Percentiles rank a stretch among this genome's conserved stretches.
phyloP scores from a whole-genome alignment of 2,888 invertebrate species.

The Psylliodes chrysocephalus region DNA sequence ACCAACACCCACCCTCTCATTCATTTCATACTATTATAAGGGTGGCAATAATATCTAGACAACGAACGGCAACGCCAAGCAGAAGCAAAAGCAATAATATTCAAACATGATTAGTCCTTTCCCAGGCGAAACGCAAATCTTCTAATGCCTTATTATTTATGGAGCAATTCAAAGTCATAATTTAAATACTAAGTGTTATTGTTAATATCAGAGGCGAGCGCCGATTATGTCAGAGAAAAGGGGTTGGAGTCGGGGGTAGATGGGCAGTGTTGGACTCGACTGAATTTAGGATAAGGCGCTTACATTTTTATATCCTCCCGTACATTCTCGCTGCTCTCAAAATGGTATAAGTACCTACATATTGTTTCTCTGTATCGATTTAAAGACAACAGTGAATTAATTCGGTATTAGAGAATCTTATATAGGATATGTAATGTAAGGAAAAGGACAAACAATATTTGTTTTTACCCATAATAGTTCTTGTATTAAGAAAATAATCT shows the following conservation, averaged over 20 bases:
- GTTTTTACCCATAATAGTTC: too few relatives aligned
- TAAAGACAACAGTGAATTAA: too few relatives aligned
- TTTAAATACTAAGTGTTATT: conserved; percentile 66
- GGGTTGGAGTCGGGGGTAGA: conserved; percentile 43
- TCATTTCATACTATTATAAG: conserved; percentile 1
- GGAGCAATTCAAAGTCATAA: conserved; percentile 66
- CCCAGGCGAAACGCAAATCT: conserved; percentile 61
- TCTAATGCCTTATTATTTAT: conserved; percentile 65
- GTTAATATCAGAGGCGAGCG: conserved; percentile 65
- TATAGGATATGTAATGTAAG: too few relatives aligned
- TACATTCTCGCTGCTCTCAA: too few relatives aligned
- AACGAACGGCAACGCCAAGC: conserved; percentile 24
- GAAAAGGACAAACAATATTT: too few relatives aligned
- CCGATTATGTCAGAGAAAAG: conserved; percentile 57
- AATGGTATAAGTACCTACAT: too few relatives aligned
- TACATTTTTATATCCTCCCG: too few relatives aligned
- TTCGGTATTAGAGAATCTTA: too few relatives aligned
- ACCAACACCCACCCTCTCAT: neutral
- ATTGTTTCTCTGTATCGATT: too few relatives aligned
- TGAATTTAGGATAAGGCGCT: too few relatives aligned
- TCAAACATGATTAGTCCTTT: conserved; percentile 62
- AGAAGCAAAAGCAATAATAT: conserved; percentile 55
- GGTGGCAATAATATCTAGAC: conserved; percentile 49
- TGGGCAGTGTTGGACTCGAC: conserved; percentile 12
- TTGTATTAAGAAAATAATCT: too few relatives aligned